Evolutionary conservation across 2,113 vertebrate species (phyloP).

Genomic region (Lampris megalopsis): DNA sequence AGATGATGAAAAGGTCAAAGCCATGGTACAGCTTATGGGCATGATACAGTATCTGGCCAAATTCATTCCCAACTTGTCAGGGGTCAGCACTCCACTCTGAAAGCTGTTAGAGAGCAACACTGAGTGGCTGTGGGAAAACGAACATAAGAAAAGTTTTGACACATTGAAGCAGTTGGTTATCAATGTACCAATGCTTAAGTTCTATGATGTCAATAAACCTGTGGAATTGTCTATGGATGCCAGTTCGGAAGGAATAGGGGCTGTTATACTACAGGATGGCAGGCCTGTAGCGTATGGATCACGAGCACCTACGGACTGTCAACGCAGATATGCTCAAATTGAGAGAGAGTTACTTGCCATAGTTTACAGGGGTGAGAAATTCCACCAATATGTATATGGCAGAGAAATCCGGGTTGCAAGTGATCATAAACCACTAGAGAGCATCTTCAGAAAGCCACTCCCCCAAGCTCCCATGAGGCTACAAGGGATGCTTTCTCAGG

Average conservation of each 20-base stretch:
- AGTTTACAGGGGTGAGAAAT: conserved; percentile 12
- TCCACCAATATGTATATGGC: conserved; percentile 32
- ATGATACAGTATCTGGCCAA: not conserved
- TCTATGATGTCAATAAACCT: conserved; percentile 13
- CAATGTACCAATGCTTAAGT: conserved; percentile 8
- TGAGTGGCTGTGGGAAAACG: conserved; percentile 5
- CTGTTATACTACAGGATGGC: not conserved
- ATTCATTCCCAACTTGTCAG: not conserved
- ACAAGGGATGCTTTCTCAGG: not conserved
- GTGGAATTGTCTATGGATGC: conserved; percentile 20
- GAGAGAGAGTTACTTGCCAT: no score
- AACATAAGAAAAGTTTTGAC: not conserved
- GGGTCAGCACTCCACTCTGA: conserved; percentile 14
- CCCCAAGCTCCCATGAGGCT: no score
- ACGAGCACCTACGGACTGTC: conserved; percentile 13
- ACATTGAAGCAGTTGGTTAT: conserved; percentile 5
- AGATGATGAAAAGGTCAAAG: no score
- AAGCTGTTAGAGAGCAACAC: conserved; percentile 17
- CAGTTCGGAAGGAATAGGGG: conserved; percentile 6
- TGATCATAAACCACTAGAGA: conserved; percentile 26
- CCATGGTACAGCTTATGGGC: not conserved
- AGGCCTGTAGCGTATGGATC: conserved; percentile 16
- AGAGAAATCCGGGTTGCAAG: conserved; percentile 10
- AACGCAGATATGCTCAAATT: no score
- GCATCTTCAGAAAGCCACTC: conserved; percentile 14